phyloP scores from a whole-genome alignment of 2,797 vertebrate genomes.

The Craterocephalus amniculus region DNA sequence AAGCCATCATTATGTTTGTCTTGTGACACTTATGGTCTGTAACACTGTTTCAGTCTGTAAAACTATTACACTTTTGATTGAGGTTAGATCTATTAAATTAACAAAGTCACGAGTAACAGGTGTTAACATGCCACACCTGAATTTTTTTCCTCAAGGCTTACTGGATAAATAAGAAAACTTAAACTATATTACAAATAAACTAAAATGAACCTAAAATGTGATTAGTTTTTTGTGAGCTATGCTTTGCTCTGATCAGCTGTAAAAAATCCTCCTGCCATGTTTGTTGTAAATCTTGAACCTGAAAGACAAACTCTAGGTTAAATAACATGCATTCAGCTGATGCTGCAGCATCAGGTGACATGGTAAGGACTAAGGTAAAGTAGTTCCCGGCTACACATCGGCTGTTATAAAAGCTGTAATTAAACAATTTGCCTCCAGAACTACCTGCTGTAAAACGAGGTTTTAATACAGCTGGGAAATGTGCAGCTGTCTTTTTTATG shows the following conservation, averaged over 20 bases:
- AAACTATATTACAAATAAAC: no score
- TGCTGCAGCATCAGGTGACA: background rate
- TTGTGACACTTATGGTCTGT: slow-evolving; percentile 23
- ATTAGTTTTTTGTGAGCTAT: no score
- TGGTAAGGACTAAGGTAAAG: background rate
- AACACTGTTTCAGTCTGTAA: no score
- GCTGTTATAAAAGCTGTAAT: slow-evolving; percentile 32
- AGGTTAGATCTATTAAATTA: background rate
- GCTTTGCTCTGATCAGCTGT: no score
- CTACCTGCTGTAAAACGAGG: slow-evolving; percentile 36
- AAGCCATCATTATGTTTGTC: slow-evolving; percentile 11
- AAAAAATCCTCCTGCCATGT: no score
- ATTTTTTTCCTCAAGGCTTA: background rate
- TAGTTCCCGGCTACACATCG: slow-evolving; percentile 1
- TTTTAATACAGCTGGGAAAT: slow-evolving; percentile 43
- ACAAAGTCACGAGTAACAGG: background rate
- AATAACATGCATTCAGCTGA: background rate
- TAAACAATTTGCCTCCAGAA: slow-evolving; percentile 44
- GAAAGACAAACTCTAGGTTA: no score
- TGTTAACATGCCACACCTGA: background rate
- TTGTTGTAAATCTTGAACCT: no score
- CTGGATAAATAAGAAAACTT: no score
- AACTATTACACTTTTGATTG: background rate
- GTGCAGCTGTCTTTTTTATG: slow-evolving; percentile 55
- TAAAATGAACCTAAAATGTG: no score